phyloP scores from a whole-genome alignment of 1,140 invertebrate species.

The Bombyx mori region ASM3026992v2 NC_085129.1:20175501-20176000 shows the following conservation, averaged over 20 bases:
- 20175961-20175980: conserved; percentile 34
- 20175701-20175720: conserved; percentile 84
- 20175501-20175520: conserved; percentile 66
- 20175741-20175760: conserved; percentile 53
- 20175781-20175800: conserved; percentile 63
- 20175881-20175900: conserved; percentile 50
- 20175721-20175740: conserved; percentile 79
- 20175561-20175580: conserved; percentile 76
- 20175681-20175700: conserved; percentile 84
- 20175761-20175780: conserved; percentile 41
- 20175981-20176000: conserved; percentile 49
- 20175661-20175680: conserved; percentile 79
- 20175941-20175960: conserved; percentile 39
- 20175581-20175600: conserved; percentile 68
- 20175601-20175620: conserved; percentile 84
- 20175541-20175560: conserved; percentile 74
- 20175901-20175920: conserved; percentile 26
- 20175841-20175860: conserved; percentile 68
- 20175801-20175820: conserved; percentile 67
- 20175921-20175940: neutral
- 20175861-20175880: conserved; percentile 62
- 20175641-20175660: conserved; percentile 74
- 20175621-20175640: conserved; percentile 76
- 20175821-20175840: conserved; percentile 75
- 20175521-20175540: conserved; percentile 64